Evolutionary conservation across 1,140 invertebrate species (phyloP), one percentile per base, ranked within the genome.

Genomic region (Drosophila ohnishii): DNA sequence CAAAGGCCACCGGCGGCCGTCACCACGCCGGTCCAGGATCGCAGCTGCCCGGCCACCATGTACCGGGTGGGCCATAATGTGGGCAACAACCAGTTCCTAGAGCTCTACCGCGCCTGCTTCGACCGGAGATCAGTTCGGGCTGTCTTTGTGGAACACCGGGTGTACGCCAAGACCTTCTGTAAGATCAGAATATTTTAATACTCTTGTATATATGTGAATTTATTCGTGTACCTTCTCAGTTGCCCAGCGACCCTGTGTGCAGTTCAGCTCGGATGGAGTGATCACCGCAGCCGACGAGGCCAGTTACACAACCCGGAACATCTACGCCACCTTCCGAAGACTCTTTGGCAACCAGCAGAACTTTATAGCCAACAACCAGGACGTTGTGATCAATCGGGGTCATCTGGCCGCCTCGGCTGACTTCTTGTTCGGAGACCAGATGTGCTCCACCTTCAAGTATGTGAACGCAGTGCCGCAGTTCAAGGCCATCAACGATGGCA

Each of bases 391-490:
- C 34, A 60, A 73, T 61, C 78, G 78, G 0, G 78, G 79, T 0
- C 79, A 82, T 14, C 11, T 82, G 55, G 69, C 74, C 10, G 74
- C 79, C 6, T 81, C 79, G 2, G 80, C 75, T 3, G 80, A 83
- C 55, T 82, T 78, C 44, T 14, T 78, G 8, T 83, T 75, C n/a
- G 40, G 25, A 0, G 59, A 69, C 7, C 61, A 82, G 25, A 70
- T 75, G 80, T 62, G 75, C 40, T 45, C 79, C 22, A 92, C 91
- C 22, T 92, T 82, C 45, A 93, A 92, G 62, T 93, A 91, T 60
- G 78, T 92, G 0, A 94, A 93, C 66, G 88, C 75, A 0, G 92
- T 86, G 25, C 92, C 92, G 2, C 92, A 93, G 70, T 93, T 93
- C 91, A 87, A 91, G 39, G 80, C 61, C 2, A 89, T 93, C 19